Base-by-base conservation (phyloP, 2,888 invertebrate genomes). In the Mimachlamys varia region DNA sequence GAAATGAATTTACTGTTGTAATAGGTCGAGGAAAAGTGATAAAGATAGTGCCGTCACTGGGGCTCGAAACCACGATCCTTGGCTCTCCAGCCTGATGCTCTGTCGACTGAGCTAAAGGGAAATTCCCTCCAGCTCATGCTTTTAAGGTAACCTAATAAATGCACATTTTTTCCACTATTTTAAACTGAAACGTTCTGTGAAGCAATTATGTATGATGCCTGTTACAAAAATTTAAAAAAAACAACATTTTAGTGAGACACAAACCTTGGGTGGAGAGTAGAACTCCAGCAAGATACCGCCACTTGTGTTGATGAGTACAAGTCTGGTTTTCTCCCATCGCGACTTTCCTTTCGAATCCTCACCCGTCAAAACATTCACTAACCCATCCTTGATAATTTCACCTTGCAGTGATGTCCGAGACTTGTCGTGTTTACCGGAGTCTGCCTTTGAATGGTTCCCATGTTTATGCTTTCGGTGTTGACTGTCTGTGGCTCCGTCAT, bases 221-320 rank as follows among this genome's bases (percentile, higher is more conserved):
- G 44, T 44, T 44, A 44, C 44, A 44, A n/a, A n/a, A n/a, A 5
- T 53, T 13, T 53, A 53, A 7, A 53, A 15, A 53, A 10, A 53
- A 13, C 12, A 17, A 12, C n/a, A n/a, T 17, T 53, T 19, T 17
- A 19, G 53, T 15, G 76, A 7, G 89, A 88, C 88, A 88, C 93
- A 90, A 97, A 98, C 98, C 97, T 99, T 97, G 0, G 99, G 99
- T 13, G 99, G 99, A 7, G 98, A 98, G 97, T 99, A 99, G 97
- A 99, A 99, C 96, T 99, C 99, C 91, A 99, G 97, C 98, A 98
- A 98, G 95, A 98, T 99, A 87, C 99, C 99, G 88, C 90, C 99
- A 44, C 98, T 98, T 44, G 99, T 98, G 97, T 99, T 99, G 15
- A 99, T 98, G 90, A 99, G 97, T 0, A 98, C 98, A 94, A 99